Evolutionary conservation across 2,797 vertebrate species (phyloP).

Genomic region (Poeciliopsis paucimaculata): DNA sequence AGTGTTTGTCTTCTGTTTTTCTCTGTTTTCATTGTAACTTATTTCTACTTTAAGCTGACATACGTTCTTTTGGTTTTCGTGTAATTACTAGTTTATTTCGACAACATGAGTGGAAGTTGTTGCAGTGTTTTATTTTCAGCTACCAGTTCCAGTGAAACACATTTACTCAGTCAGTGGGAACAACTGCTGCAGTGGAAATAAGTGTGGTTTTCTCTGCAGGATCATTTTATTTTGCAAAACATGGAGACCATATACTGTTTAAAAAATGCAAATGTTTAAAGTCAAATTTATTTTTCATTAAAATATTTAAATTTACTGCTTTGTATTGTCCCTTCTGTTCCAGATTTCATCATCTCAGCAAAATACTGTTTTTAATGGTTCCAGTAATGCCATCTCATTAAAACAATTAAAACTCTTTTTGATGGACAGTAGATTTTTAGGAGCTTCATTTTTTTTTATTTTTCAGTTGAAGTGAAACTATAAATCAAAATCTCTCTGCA

Average conservation of each 20-base stretch:
- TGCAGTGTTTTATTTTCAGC: not conserved
- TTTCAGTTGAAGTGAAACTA: not conserved
- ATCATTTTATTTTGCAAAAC: conserved; percentile 22
- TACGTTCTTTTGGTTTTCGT: not conserved
- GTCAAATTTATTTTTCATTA: conserved; percentile 54
- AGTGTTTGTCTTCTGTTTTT: conserved; percentile 22
- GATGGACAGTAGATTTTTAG: not conserved
- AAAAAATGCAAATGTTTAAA: conserved; percentile 33
- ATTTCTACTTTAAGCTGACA: not conserved
- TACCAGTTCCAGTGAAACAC: not conserved
- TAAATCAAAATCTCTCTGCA: not conserved
- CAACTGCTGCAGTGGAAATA: not conserved
- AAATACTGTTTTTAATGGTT: not conserved
- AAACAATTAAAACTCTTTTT: not conserved
- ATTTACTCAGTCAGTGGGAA: not conserved
- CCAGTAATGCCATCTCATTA: not conserved
- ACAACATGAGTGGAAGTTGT: not conserved
- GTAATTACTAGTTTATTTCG: not conserved
- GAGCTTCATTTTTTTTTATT: not conserved
- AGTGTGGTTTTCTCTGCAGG: not conserved
- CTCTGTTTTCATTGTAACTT: conserved; percentile 19
- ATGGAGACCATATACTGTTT: conserved; percentile 51
- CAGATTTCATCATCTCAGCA: not conserved
- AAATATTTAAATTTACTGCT: conserved; percentile 15
- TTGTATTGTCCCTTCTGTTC: not conserved